Evolutionary conservation across 2,113 vertebrate species (phyloP).

Genomic region (Sinocyclocheilus anshuiensis): DNA sequence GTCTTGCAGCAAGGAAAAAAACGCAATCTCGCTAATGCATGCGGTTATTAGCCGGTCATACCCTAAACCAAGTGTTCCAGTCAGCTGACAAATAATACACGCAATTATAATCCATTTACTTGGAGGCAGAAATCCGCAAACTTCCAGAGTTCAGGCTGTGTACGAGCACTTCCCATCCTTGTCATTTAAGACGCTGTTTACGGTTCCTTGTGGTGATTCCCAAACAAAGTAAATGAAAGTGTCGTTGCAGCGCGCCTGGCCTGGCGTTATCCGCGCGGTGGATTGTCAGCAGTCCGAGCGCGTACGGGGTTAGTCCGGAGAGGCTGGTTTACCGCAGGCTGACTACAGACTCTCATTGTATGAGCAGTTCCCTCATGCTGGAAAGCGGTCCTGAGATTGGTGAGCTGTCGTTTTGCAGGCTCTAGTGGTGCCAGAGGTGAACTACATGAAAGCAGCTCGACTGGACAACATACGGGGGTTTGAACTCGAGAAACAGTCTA

Average conservation of each 20-base stretch:
- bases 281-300: constrained; percentile 75
- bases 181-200: neutral
- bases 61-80: neutral
- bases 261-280: constrained; percentile 62
- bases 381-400: constrained; percentile 35
- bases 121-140: constrained; percentile 32
- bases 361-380: constrained; percentile 63
- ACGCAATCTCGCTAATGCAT: neutral
- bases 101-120: constrained; percentile 34
- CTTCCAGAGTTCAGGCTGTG: constrained; percentile 46
- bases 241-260: neutral
- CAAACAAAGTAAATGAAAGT: neutral
- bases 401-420: constrained; percentile 45
- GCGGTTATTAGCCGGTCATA: neutral
- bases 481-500: neutral
- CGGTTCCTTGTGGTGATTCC: neutral
- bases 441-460: constrained; percentile 36
- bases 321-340: constrained; percentile 70
- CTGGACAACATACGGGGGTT: neutral
- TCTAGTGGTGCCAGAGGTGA: constrained; percentile 61
- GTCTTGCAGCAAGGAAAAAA: neutral
- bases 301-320: constrained; percentile 63
- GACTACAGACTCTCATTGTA: constrained; percentile 84
- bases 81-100: neutral
- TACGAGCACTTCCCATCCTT: constrained; percentile 2